Evolutionary conservation across 2,888 invertebrate species (phyloP), one percentile per base, ranked within the genome.

Genomic region (Philereme transversata): DNA sequence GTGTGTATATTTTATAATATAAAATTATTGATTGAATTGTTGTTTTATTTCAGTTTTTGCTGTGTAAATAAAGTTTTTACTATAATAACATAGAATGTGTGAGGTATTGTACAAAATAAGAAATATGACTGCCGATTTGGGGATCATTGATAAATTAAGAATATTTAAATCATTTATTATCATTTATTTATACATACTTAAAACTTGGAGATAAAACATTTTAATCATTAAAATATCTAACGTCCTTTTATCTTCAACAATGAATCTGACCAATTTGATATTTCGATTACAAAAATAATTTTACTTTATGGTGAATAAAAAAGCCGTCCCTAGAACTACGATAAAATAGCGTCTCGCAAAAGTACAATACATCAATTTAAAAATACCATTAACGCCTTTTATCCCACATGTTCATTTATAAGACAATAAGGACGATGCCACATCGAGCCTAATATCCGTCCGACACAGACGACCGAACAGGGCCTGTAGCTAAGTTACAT

Each of bases 121-220:
- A 6, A 36, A 36, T 36, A 36, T 3, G 5, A 36, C 3, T 36
- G 5, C 7, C 7, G 7, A 3, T 36, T 36, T 4, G 36, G 5
- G 7, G 36, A 36, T 36, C 5, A 36, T 36, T 6, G 40, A 36
- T 11, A 47, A n/a, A 47, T 9, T 34, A 47, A 47, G 5, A 35
- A 4, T n/a, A 47, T 4, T 22, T 55, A 50, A 74, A 62, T 59
- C 45, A 33, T 67, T 67, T 70, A 81, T 82, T 79, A 63, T 84
- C 79, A 85, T 84, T 85, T 79, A 83, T 86, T 82, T 87, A 87
- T 87, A 86, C 84, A 79, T 83, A 81, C 76, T 87, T 90, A 88
- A 88, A 90, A 86, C 84, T 82, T 79, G 86, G 86, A 88, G 88
- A 85, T 90, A 90, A 90, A 90, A 90, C 85, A 84, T 84, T 85